Percentiles rank a stretch among this genome's conserved stretches.
Conservation (phyloP, 1,140 invertebrate genomes). For the Pemphigus obesinymphae region DNA sequence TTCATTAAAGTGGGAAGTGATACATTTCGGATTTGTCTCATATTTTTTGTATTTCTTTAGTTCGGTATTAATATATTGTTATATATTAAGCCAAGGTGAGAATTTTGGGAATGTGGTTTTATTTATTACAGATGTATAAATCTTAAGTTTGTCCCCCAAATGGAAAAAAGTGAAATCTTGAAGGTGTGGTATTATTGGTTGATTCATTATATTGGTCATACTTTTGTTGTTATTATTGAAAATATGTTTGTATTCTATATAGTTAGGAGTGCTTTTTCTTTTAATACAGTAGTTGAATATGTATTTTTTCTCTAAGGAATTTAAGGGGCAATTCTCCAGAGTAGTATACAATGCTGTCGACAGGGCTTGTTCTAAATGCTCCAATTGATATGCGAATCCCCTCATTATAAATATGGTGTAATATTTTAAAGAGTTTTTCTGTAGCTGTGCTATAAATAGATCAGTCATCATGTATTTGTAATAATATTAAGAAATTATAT, state of each 20-base stretch:
- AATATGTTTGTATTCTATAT: neutral
- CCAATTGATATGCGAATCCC: neutral
- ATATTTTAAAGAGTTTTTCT: neutral
- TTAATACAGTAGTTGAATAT: constrained; percentile 1
- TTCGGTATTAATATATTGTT: too few relatives aligned
- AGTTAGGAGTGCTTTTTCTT: neutral
- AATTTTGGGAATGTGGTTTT: too few relatives aligned
- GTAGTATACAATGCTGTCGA: neutral
- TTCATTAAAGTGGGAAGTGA: too few relatives aligned
- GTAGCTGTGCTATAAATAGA: neutral
- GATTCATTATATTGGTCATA: neutral
- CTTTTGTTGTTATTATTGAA: too few relatives aligned
- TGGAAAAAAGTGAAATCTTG: too few relatives aligned
- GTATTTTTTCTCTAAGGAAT: neutral
- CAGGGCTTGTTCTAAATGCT: neutral
- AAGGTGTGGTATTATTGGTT: neutral
- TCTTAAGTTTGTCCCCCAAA: too few relatives aligned
- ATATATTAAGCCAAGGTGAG: too few relatives aligned
- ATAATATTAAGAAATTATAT: neutral
- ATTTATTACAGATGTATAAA: too few relatives aligned
- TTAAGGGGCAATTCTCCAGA: neutral
- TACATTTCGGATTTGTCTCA: too few relatives aligned
- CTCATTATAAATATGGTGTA: neutral
- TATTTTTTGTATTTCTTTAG: too few relatives aligned
- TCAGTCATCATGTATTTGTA: neutral